These are phyloP conservation scores for Stramonita haemastoma DNA, from an alignment of 2,888 invertebrate species.

Conservation along the genomic window DNA sequence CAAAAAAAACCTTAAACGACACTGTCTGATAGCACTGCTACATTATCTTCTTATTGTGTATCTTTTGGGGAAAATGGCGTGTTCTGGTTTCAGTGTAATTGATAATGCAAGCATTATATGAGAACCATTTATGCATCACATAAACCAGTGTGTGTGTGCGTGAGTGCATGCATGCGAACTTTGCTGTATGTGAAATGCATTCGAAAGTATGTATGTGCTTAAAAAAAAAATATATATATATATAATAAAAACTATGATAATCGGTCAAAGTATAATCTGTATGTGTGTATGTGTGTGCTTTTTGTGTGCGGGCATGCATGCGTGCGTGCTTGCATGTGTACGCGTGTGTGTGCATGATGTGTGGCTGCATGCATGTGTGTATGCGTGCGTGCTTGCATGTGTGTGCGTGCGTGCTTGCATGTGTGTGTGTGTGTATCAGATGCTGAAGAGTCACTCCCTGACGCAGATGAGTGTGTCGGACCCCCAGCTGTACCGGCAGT, in stretches of 20 bases:
- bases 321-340: not conserved
- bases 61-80: no score
- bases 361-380: not conserved
- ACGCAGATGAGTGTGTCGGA: conserved; percentile 59
- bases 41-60: no score
- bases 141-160: not conserved
- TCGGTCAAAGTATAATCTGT: no score
- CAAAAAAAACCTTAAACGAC: no score
- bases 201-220: not conserved
- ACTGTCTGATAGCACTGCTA: no score
- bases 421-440: conserved; percentile 48
- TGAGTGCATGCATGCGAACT: not conserved
- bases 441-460: conserved; percentile 67
- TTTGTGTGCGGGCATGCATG: no score
- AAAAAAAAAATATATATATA: not conserved
- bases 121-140: not conserved
- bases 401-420: not conserved
- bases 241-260: no score
- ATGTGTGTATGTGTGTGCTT: not conserved
- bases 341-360: not conserved
- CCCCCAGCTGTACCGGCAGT: conserved; percentile 53
- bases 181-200: not conserved
- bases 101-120: not conserved
- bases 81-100: no score
- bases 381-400: not conserved